Base-by-base conservation (phyloP, 2,888 invertebrate species). In the Acanthococcus lagerstroemiae region DNA sequence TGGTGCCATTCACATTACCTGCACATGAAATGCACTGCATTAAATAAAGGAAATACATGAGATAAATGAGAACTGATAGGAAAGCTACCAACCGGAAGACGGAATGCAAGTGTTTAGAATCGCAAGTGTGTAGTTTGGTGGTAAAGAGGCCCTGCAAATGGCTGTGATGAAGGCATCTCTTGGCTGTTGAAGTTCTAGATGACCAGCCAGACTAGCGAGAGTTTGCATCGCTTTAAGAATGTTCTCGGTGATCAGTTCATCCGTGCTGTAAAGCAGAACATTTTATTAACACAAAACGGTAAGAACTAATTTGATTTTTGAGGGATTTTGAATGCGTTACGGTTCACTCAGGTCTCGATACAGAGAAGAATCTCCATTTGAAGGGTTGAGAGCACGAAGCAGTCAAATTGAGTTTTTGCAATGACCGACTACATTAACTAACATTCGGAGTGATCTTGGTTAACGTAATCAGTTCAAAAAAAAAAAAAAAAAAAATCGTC, bases 141-240 rank as follows among this genome's bases (percentile, higher is more conserved):
- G 97, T 70, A 97, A 81, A 0, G 95, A 94, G n/a, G 91, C 89
- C 75, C 95, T 92, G 77, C 97, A 97, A 73, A 97, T 85, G 3
- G 95, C 90, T 54, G 90, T 90, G 52, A 96, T 88, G 74, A 95
- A 94, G 48, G 95, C 94, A 79, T 97, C 95, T 30, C 96, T 84
- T 0, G 94, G 91, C 17, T 83, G 83, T 76, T 1, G 78, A 77
- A 73, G 77, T 63, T 84, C 84, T 68, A 95, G 81, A 75, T 86
- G 83, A 19, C 96, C 97, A 74, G 95, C 92, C 26, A 70, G 26
- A 37, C 90, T 86, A 0, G 93, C 91, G 72, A 91, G 86, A 0
- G 88, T 89, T 77, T 95, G 92, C 75, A 96, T 87, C 45, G 92
- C 86, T 72, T 93, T 91, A 46, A 99, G 80, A 61, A 99, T 88